Conservation (phyloP, 2,888 invertebrate genomes). For the Zygaena filipendulae region DNA sequence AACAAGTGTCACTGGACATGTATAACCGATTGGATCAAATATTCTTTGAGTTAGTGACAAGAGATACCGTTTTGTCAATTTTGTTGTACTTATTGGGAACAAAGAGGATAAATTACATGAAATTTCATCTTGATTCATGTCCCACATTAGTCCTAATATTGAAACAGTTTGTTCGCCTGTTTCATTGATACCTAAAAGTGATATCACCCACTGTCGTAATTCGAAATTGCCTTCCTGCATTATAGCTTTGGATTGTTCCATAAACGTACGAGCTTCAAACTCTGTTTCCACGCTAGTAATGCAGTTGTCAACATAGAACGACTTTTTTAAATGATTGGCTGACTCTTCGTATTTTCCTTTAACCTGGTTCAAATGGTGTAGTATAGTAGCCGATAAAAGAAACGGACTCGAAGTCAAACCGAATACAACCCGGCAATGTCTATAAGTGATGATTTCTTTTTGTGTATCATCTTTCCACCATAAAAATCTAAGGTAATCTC, state of each 20-base stretch:
- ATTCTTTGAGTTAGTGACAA: no score
- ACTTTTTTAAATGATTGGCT: not conserved
- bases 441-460: slow-evolving; percentile 2
- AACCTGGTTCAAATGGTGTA: not conserved
- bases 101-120: no score
- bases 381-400: slow-evolving; percentile 2
- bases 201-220: slow-evolving; percentile 5
- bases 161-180: no score
- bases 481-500: slow-evolving; percentile 6
- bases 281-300: not conserved
- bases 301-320: slow-evolving; percentile 1
- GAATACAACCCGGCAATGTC: slow-evolving; percentile 9
- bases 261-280: not conserved
- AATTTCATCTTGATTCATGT: no score
- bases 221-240: not conserved
- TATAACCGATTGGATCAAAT: no score
- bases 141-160: no score
- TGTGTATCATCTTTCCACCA: slow-evolving; percentile 3
- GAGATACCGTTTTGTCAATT: no score
- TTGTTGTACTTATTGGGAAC: no score
- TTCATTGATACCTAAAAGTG: no score
- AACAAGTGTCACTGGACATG: no score
- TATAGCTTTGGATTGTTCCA: not conserved
- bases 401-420: slow-evolving; percentile 8
- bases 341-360: not conserved